A percentile compares a stretch with the other conserved stretches of the same genome.
phyloP scores from a whole-genome alignment of 2,888 invertebrate species.

The Drosophila tanythrix region DNA sequence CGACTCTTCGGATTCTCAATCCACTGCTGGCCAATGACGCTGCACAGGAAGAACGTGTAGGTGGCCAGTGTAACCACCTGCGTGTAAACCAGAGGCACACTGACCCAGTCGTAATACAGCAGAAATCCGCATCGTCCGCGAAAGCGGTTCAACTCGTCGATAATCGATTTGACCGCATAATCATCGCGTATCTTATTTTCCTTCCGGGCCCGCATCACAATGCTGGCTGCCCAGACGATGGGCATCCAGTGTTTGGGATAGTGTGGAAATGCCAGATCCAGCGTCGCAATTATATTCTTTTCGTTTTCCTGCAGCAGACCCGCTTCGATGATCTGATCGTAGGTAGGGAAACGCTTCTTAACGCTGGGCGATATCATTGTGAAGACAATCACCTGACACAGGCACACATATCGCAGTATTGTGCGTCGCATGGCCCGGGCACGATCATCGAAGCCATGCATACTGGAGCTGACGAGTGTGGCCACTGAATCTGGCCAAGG shows the following conservation, averaged over 20 bases:
- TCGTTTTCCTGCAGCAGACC: slow-evolving; percentile 93
- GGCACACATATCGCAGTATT: slow-evolving; percentile 92
- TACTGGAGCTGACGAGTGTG: slow-evolving; percentile 91
- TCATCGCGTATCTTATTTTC: slow-evolving; percentile 95
- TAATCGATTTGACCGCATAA: slow-evolving; percentile 95
- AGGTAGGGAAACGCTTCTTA: slow-evolving; percentile 94
- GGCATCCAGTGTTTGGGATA: slow-evolving; percentile 95
- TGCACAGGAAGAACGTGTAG: slow-evolving; percentile 94
- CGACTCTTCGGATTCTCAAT: slow-evolving; percentile 86
- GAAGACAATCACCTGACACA: slow-evolving; percentile 93
- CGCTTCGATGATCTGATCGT: slow-evolving; percentile 92
- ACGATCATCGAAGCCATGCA: slow-evolving; percentile 93
- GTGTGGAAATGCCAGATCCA: slow-evolving; percentile 92
- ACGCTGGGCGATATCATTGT: slow-evolving; percentile 94
- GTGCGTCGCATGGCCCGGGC: slow-evolving; percentile 93
- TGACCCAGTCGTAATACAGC: slow-evolving; percentile 90
- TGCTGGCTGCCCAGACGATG: slow-evolving; percentile 95
- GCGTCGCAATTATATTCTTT: slow-evolving; percentile 89
- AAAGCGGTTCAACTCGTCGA: slow-evolving; percentile 93
- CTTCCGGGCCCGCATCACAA: slow-evolving; percentile 93
- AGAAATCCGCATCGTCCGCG: slow-evolving; percentile 90
- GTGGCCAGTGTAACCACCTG: slow-evolving; percentile 95
- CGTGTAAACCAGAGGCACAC: slow-evolving; percentile 91
- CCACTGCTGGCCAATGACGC: slow-evolving; percentile 95
- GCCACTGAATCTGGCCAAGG: slow-evolving; percentile 94